phyloP scores from a whole-genome alignment of 2,797 vertebrate genomes.

The Micromesistius poutassou region DNA sequence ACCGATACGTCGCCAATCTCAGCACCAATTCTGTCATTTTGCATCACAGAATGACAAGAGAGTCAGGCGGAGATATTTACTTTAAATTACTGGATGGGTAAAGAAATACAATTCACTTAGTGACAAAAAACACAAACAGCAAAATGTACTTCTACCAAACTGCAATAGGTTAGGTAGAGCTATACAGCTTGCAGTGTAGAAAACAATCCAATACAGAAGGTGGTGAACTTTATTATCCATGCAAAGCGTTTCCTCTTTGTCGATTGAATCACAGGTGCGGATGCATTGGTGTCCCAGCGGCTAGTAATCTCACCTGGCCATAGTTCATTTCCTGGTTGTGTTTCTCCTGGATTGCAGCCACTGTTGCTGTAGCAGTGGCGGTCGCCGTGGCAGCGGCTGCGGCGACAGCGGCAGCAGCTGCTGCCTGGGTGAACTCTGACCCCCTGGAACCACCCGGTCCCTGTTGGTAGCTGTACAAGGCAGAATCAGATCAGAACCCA shows the following conservation, averaged over 20 bases:
- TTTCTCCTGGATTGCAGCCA: constrained; percentile 94
- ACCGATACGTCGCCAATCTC: too few relatives aligned
- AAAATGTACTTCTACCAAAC: too few relatives aligned
- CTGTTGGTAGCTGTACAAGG: constrained; percentile 71
- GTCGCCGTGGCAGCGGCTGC: constrained; percentile 92
- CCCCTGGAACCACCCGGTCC: constrained; percentile 81
- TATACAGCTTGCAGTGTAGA: not conserved
- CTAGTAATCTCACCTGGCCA: constrained; percentile 72
- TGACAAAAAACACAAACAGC: too few relatives aligned
- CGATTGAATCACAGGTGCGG: not conserved
- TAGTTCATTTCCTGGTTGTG: constrained; percentile 96
- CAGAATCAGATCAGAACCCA: not conserved
- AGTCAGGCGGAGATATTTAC: too few relatives aligned
- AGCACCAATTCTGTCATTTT: too few relatives aligned
- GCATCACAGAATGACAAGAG: too few relatives aligned
- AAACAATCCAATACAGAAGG: not conserved
- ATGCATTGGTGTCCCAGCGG: not conserved
- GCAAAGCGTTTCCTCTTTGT: not conserved
- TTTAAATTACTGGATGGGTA: too few relatives aligned
- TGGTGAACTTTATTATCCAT: not conserved
- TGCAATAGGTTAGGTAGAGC: too few relatives aligned
- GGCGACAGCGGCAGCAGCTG: constrained; percentile 83
- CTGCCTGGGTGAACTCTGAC: constrained; percentile 90
- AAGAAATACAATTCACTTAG: not conserved
- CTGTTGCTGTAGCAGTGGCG: constrained; percentile 90